Base-by-base conservation (phyloP, 2,888 invertebrate species). In the Nomada fucata region DNA sequence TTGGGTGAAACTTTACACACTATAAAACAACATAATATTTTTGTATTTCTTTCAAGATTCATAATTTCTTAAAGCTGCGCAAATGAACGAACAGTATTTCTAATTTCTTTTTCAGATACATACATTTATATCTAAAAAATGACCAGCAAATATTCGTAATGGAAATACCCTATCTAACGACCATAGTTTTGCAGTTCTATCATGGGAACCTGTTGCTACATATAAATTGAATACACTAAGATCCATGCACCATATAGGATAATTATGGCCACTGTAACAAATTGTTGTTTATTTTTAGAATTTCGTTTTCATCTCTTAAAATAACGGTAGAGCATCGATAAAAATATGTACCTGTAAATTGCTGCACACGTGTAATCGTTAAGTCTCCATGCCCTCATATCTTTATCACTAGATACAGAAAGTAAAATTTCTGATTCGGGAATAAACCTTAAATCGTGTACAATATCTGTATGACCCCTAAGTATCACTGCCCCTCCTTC, bases 1-100 rank as follows among this genome's bases (percentile, higher is more conserved):
- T 99, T 0, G 98, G 98, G 94, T 99, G 99, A 94, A 99, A 98
- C 90, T 96, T 96, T n/a, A 97, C 95, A 92, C 96, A 96, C 97
- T 97, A 92, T 9, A 76, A 76, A 23, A 47, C 23, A 20, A 71
- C 11, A 26, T 47, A 44, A 63, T 23, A 44, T 26, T 20, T 52
- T 23, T 47, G 5, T 44, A 23, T 42, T 23, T 18, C 7, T 50
- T 23, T 18, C 10, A 65, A 52, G n/a, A 29, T 50, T 2, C 26
- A n/a, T 26, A 36, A 63, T 63, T 4, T 44, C 44, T 42, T 10
- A 10, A 72, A 70, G 18, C 1, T 69, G 0, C 13, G 26, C 11
- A 9, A 18, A 44, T 68, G 11, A 42, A 55, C 20, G 18, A 9
- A 29, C 4, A 55, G 26, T 64, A 55, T 2, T 42, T 36, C 23